Conservation (phyloP, 2,113 vertebrate species). For the Pelmatolapia mariae region DNA sequence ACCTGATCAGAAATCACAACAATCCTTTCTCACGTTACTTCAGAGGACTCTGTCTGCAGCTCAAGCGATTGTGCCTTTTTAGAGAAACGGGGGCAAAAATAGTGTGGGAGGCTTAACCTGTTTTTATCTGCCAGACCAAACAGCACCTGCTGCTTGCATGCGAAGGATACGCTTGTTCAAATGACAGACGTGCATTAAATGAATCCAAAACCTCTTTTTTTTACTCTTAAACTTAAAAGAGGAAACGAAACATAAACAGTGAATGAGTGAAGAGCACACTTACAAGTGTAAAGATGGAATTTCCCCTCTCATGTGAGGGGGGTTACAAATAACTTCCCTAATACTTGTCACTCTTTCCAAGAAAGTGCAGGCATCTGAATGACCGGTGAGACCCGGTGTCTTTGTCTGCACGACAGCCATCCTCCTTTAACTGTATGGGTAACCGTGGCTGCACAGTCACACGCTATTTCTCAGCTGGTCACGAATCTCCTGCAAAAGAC, state of each 20-base stretch:
- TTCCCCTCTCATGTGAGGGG: constrained; percentile 8
- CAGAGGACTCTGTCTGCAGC: not conserved
- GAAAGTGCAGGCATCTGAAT: constrained; percentile 1
- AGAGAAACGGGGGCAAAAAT: not conserved
- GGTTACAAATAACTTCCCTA: not conserved
- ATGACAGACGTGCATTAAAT: constrained; percentile 7
- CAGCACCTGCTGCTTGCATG: constrained; percentile 33
- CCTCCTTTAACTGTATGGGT: constrained; percentile 60
- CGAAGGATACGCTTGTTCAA: not conserved
- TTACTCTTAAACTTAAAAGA: not conserved
- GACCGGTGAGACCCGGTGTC: not conserved
- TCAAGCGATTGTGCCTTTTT: not conserved
- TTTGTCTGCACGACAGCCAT: constrained; percentile 28
- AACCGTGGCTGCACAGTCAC: constrained; percentile 32
- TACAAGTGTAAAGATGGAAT: constrained; percentile 27
- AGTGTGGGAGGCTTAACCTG: constrained; percentile 27
- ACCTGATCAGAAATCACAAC: constrained; percentile 37
- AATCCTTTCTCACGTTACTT: constrained; percentile 48
- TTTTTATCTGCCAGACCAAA: constrained; percentile 35
- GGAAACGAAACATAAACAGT: constrained; percentile 27
- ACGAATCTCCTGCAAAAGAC: not conserved
- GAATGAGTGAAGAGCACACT: not conserved
- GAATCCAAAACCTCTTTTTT: not conserved
- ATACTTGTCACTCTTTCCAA: not conserved
- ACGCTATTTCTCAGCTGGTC: constrained; percentile 34